Percentiles rank a stretch among this genome's conserved stretches.
Conservation (phyloP, 2,113 vertebrate species). For the Paracanthobrama guichenoti region DNA sequence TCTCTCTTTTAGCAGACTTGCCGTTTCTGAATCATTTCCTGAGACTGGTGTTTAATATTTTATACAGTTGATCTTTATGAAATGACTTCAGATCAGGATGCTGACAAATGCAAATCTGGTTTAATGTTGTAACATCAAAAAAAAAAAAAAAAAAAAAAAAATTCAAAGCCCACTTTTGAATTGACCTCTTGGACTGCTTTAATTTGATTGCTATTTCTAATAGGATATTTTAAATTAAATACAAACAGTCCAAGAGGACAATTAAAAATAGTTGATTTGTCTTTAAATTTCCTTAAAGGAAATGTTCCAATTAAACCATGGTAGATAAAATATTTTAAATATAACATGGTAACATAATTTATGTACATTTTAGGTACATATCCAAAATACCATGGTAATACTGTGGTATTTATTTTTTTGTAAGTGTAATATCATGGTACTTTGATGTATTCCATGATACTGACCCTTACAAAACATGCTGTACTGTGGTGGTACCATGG, state of each 20-base stretch:
- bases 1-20: slow-evolving; percentile 20
- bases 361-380: neutral
- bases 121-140: neutral
- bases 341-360: neutral
- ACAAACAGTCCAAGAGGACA: neutral
- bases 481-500: neutral
- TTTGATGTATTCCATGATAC: too few species aligned
- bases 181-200: too few species aligned
- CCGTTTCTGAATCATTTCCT: neutral
- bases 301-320: neutral
- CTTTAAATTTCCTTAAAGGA: too few species aligned
- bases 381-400: neutral
- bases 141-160: neutral
- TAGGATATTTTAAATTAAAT: neutral
- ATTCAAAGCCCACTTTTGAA: neutral
- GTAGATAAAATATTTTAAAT: neutral
- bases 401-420: neutral
- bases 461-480: neutral
- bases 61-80: neutral
- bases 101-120: neutral
- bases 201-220: neutral
- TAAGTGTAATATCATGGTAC: neutral
- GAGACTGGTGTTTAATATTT: neutral
- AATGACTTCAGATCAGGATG: neutral
- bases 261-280: neutral